These are phyloP conservation scores for Chloroclysta siterata DNA, from an alignment of 2,888 invertebrate genomes.

Conservation along the genomic window DNA sequence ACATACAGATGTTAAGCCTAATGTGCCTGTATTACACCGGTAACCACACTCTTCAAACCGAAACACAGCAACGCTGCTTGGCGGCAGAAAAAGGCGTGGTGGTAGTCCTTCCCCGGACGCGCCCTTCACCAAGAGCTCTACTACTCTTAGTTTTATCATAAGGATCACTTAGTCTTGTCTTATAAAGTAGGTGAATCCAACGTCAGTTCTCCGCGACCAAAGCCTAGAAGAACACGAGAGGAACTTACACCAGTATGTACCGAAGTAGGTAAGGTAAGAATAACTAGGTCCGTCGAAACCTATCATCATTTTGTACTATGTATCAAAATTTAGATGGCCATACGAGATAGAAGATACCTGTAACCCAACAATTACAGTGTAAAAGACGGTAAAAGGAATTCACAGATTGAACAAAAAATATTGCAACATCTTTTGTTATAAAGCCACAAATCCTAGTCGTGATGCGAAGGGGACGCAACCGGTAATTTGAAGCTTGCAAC, in stretches of 20 bases:
- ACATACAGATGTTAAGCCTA: no score
- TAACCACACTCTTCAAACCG: no score
- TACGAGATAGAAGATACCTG: slow-evolving; percentile 1
- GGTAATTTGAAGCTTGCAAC: slow-evolving; percentile 20
- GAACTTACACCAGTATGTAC: neutral
- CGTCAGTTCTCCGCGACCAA: no score
- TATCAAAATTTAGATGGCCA: neutral
- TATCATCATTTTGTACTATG: neutral
- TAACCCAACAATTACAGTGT: slow-evolving; percentile 9
- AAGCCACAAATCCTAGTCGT: slow-evolving; percentile 34
- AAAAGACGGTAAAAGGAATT: slow-evolving; percentile 15
- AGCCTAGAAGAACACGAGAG: no score
- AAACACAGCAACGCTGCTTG: no score
- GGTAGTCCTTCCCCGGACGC: no score
- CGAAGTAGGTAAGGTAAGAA: neutral
- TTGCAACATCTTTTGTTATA: slow-evolving; percentile 28
- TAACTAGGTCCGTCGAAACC: neutral
- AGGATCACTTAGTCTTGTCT: no score
- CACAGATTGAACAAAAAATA: slow-evolving; percentile 1
- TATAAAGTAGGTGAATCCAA: no score
- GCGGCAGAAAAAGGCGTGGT: no score
- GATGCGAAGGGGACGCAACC: slow-evolving; percentile 18
- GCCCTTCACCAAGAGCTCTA: no score
- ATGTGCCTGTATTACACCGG: no score
- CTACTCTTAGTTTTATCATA: no score